These are phyloP conservation scores for Diogma glabrata DNA, from an alignment of 2,888 invertebrate species.

Conservation along the genomic window DNA sequence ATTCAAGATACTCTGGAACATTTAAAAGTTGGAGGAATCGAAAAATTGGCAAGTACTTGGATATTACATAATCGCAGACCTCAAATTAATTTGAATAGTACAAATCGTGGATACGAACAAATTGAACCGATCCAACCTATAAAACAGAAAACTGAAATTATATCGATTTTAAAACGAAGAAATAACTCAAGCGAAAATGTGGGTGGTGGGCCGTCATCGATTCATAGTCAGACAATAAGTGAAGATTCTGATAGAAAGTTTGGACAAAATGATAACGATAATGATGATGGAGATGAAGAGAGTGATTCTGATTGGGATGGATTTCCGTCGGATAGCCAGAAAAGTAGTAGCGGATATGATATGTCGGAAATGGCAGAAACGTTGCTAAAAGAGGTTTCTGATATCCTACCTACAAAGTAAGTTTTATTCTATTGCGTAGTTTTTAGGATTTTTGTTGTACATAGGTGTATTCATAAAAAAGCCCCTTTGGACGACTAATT, in stretches of 20 bases:
- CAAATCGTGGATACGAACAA: neutral
- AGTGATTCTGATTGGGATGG: slow-evolving; percentile 68
- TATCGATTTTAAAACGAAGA: slow-evolving; percentile 47
- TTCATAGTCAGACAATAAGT: slow-evolving; percentile 30
- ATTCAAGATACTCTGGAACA: slow-evolving; percentile 75
- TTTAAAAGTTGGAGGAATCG: slow-evolving; percentile 62
- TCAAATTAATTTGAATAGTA: slow-evolving; percentile 17
- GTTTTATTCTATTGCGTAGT: no score
- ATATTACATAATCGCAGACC: slow-evolving; percentile 54
- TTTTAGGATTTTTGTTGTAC: no score
- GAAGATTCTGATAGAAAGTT: slow-evolving; percentile 24
- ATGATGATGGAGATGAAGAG: slow-evolving; percentile 50
- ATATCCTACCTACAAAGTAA: slow-evolving; percentile 38
- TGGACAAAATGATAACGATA: slow-evolving; percentile 18
- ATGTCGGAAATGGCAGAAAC: slow-evolving; percentile 60
- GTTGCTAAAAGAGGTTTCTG: slow-evolving; percentile 56
- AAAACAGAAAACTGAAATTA: slow-evolving; percentile 23
- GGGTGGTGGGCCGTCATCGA: slow-evolving; percentile 27
- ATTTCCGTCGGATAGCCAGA: slow-evolving; percentile 49
- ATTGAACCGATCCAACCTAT: neutral
- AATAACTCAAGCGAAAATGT: slow-evolving; percentile 37
- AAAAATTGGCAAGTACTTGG: slow-evolving; percentile 58
- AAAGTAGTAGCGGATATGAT: slow-evolving; percentile 51
- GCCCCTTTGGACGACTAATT: no score
- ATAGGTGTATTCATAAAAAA: no score